Evolutionary conservation across 2,888 invertebrate species (phyloP), one percentile per base, ranked within the genome.

Genomic region (Anticlea derivata): DNA sequence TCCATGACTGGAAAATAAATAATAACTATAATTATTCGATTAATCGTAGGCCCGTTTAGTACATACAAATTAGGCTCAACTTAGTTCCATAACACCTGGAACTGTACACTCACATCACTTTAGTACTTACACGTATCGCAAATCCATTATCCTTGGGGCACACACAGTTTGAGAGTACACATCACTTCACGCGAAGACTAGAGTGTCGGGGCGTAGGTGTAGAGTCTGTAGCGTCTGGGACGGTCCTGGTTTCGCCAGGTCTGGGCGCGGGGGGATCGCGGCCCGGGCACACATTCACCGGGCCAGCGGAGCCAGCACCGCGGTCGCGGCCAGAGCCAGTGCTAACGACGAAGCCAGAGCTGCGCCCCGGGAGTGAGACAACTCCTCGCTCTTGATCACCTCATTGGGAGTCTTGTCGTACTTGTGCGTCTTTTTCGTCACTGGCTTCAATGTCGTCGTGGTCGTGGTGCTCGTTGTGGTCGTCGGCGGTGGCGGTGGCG

Each of bases 361-460:
- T 1, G 91, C 86, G 1, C 89, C 90, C 29, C 91, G 79, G 1
- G 90, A 90, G 78, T 96, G 95, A 50, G 96, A 96, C 75, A 97
- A 89, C 91, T 96, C 97, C 87, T 97, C 97, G 80, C 97, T 97
- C 91, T 97, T 97, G 71, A 97, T 96, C 67, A 97, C 97, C 86
- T 97, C 97, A 85, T 97, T 97, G 54, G 96, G 96, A 84, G 96
- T 94, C 82, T 96, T 96, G 75, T 96, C 96, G 77, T 96, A 96
- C 81, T 95, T 95, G 91, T 95, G 96, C 95, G 93, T 92, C 87
- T 93, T 93, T 89, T 96, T 96, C 68, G 94, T 94, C 68, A 94
- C 92, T 40, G 94, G 92, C 70, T 93, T 93, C 68, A 89, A 46
- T 3, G 89, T 87, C 1, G 89, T 85, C 1, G 87, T 83, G 0